Base-by-base conservation (phyloP, 2,113 vertebrate species). In the Ictidomys tridecemlineatus region DNA sequence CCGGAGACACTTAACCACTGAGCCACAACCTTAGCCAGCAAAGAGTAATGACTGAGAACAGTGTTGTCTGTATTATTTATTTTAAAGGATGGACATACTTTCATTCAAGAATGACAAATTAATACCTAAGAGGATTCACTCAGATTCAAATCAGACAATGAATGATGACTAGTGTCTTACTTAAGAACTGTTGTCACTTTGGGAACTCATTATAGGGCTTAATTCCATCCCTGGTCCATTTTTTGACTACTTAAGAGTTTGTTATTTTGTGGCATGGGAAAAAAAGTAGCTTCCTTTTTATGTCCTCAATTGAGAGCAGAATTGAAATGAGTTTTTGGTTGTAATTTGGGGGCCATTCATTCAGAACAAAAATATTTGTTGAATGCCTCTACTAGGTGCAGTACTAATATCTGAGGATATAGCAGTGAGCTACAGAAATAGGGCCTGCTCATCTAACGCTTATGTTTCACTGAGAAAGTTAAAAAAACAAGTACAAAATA, bases 391-490 rank as follows among this genome's bases (percentile, higher is more conserved):
- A 42, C 11, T 22, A 69, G 48, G 18, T 61, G 72, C 13, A 65
- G 26, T 32, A 28, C 7, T 74, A 13, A 26, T 89, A 53, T 78
- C 80, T 63, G 45, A 45, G 85, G 42, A 72, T 34, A 69, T 0
- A 91, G 30, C 58, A 87, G 53, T 39, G 76, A 65, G 45, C 32
- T 79, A 58, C 65, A 85, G 18, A 80, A 93, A 84, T 16, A 20
- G 28, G 56, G 45, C 26, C 30, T 70, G 58, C 14, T 13, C 67
- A 58, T 51, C 5, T 67, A 74, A 92, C 74, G 34, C 51, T 90
- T 82, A 77, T 16, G 28, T 95, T 91, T 87, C 63, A 91, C 24
- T 61, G 63, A 87, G 63, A 91, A 90, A 39, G 45, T 51, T 92
- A 69, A 80, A 80, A 58, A 39, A 39, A 45, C 17, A 56, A 48